Evolutionary conservation across 2,113 vertebrate genomes (phyloP), one percentile per base, ranked within the genome.

Genomic region (Numida meleagris): DNA sequence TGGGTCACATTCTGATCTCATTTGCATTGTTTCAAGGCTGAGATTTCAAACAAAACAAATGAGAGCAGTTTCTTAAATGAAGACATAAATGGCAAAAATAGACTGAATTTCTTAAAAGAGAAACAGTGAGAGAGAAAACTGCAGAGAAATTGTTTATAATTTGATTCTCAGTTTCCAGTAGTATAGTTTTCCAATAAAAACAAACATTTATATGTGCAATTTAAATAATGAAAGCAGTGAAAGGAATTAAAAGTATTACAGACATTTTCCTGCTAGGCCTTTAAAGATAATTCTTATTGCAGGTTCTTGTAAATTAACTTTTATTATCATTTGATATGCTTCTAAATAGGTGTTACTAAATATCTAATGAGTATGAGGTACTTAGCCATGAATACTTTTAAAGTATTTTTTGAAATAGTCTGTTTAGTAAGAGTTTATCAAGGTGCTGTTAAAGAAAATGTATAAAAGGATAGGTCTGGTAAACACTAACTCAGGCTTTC

Each of bases 1-100:
- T 79, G 74, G 89, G 90, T 93, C 92, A 85, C 29, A 95, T 92
- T 93, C 86, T 93, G 72, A 95, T 94, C 45, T 95, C 65, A 92
- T 94, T 94, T 92, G 87, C 63, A 59, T 81, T 90, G 91, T 95
- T 95, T 88, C 63, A 86, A 91, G 95, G 43, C 42, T 71, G 57
- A 92, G 46, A 43, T 82, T 89, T 94, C 45, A 11, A 51, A 85
- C 36, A 85, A 83, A 88, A 90, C 79, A 86, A 72, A 86, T 45
- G 15, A 59, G 27, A 82, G 50, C 14, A 88, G 25, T 86, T 88
- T 88, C 61, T 75, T 57, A 88, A 65, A 58, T 36, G 8, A 75
- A 73, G 80, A 71, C 48, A 83, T 42, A 87, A 59, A 61, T 50
- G 14, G 18, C 3, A 36, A 53, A 36, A 48, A 62, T 34, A 38